Evolutionary conservation across 2,113 vertebrate genomes (phyloP), one percentile per base, ranked within the genome.

Genomic region (Embiotoca jacksoni): DNA sequence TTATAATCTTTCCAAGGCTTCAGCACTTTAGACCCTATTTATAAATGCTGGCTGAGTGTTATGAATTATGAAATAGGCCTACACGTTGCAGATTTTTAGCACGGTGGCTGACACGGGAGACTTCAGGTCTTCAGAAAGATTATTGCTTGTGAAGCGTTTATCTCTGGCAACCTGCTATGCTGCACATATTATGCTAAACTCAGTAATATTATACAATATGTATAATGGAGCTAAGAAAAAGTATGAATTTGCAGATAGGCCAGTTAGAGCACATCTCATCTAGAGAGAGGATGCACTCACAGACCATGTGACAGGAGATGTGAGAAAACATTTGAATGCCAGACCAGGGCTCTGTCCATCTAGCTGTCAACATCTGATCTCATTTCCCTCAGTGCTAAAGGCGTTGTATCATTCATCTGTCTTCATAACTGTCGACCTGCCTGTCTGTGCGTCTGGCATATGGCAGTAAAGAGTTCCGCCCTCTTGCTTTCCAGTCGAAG

Each of bases 321-420:
- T 88, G 75, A 78, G 88, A 79, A 80, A 84, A 80, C 64, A 84
- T 91, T 84, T 84, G 72, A 85, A 91, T 91, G 81, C 80, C 80
- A 89, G 82, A 63, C 61, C 56, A 81, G 73, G 80, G 84, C 83
- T 87, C 78, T 88, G 89, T 90, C 90, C 81, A 86, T 91, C 80
- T 57, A 75, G 41, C 72, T 93, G 92, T 92, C 91, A 89, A 81
- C 87, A 89, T 88, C 76, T 84, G 79, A 92, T 90, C 89, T 92
- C 60, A 86, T 91, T 87, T 86, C 87, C 83, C 71, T 72, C 63
- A 65, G 75, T 79, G 81, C 78, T 82, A 75, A 83, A 76, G 86
- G 82, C 80, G 66, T 83, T 91, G 89, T 83, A 84, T 91, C 88
- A 91, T 90, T 91, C 86, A 92, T 92, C 87, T 77, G 86, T 92